Conservation (phyloP, 2,888 invertebrate species). For the Odiellus spinosus region DNA sequence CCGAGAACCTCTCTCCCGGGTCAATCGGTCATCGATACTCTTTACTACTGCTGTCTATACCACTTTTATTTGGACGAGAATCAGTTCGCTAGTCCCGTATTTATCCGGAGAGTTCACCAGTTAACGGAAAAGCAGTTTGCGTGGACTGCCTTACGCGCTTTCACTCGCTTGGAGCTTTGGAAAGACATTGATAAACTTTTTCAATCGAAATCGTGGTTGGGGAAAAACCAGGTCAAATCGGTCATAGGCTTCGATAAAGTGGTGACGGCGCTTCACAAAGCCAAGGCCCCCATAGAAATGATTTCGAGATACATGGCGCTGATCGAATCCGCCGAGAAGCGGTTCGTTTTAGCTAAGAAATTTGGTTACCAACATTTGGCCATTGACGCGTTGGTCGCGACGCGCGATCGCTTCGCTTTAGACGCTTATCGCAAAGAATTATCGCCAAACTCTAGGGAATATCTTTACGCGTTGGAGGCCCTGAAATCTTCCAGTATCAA, state of each 20-base stretch:
- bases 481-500: constrained; percentile 4
- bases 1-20: constrained; percentile 6
- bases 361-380: constrained; percentile 4
- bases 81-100: constrained; percentile 15
- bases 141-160: constrained; percentile 14
- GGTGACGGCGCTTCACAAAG: constrained; percentile 6
- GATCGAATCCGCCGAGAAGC: constrained; percentile 11
- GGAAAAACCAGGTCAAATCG: constrained; percentile 10
- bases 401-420: constrained; percentile 4
- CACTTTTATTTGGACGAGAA: constrained; percentile 13
- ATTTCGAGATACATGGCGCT: constrained; percentile 10
- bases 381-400: constrained; percentile 5
- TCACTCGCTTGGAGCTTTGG: constrained; percentile 14
- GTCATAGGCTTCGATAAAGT: constrained; percentile 12
- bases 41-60: constrained; percentile 14
- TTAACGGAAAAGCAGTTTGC: constrained; percentile 14
- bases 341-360: constrained; percentile 10
- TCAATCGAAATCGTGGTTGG: constrained; percentile 13
- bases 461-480: constrained; percentile 4
- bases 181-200: constrained; percentile 11
- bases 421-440: constrained; percentile 1
- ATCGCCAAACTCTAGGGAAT: not conserved
- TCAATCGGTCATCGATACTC: constrained; percentile 11
- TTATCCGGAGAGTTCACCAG: constrained; percentile 11
- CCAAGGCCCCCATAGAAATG: constrained; percentile 13